Base-by-base conservation (phyloP, 2,113 vertebrate species). In the Alethe castanea region DNA sequence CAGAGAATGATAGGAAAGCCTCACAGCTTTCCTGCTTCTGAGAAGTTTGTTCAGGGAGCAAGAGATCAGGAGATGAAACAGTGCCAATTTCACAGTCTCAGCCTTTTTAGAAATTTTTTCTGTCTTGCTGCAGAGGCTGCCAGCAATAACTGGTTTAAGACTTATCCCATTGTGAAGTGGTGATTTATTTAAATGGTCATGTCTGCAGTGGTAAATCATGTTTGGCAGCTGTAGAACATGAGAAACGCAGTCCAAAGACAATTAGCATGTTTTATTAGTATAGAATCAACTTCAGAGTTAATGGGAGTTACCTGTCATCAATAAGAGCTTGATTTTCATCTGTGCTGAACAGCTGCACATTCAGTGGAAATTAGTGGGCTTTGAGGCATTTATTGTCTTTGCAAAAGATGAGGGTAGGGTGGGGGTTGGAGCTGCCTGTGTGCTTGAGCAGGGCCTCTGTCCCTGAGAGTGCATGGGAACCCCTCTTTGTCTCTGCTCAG, bases 141-240 rank as follows among this genome's bases (percentile, higher is more conserved):
- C 85, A 93, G 13, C 24, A 33, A 60, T 92, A 90, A 73, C 50
- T 42, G 25, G 5, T 83, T 86, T 70, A 73, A 73, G 50, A 90
- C 60, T 85, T 64, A 83, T 19, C 29, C 50, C 42, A 16, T 81
- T 1, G 1, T 50, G 47, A 89, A 85, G 33, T 33, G 11, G 18
- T 82, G 86, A 54, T 88, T 90, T 90, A 62, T 91, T 94, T 22
- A 62, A 80, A 77, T 80, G 79, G 66, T 88, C 36, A 8, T 66
- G 52, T 74, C 67, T 83, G 45, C 45, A 66, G 8, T 29, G 81
- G 35, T 73, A 81, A 92, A 88, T 88, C 56, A 56, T n/a, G 5
- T 64, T 74, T 94, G 92, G 80, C 92, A 91, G 79, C 69, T 81
- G 56, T 10, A 60, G 44, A 84, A 54, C 50, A 10, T 26, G 23